Evolutionary conservation across 2,888 invertebrate genomes (phyloP).

Genomic region (Muscina levida): DNA sequence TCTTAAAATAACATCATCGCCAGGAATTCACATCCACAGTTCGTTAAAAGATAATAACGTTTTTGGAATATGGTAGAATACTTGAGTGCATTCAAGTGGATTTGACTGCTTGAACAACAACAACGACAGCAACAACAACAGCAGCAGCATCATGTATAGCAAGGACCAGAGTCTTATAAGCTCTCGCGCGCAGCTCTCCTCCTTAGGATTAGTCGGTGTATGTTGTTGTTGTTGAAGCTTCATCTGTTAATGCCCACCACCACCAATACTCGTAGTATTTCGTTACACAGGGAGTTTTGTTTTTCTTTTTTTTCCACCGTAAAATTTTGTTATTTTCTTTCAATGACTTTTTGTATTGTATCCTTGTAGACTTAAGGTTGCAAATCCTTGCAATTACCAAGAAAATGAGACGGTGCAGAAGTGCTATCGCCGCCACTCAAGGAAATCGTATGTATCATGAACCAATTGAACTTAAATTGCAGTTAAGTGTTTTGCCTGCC

Average conservation of each 20-base stretch:
- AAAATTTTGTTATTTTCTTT: slow-evolving; percentile 28
- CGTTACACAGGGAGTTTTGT: slow-evolving; percentile 37
- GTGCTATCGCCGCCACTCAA: slow-evolving; percentile 12
- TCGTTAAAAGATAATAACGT: slow-evolving; percentile 48
- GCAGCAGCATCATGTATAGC: slow-evolving; percentile 31
- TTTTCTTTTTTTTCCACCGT: slow-evolving; percentile 13
- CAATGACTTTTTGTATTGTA: not conserved
- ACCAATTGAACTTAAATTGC: slow-evolving; percentile 63
- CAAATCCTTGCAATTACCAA: slow-evolving; percentile 41
- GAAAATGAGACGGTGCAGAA: not conserved
- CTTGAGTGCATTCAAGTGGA: slow-evolving; percentile 73
- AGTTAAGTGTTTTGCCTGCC: slow-evolving; percentile 56
- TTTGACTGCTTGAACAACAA: slow-evolving; percentile 60
- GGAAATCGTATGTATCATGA: slow-evolving; percentile 26
- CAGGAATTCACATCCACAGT: slow-evolving; percentile 55
- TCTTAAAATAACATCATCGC: slow-evolving; percentile 62
- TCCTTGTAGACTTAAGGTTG: slow-evolving; percentile 37
- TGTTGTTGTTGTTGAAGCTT: slow-evolving; percentile 59
- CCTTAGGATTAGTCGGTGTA: slow-evolving; percentile 60
- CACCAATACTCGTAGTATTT: slow-evolving; percentile 15
- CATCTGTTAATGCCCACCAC: slow-evolving; percentile 59
- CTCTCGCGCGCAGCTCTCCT: slow-evolving; percentile 52
- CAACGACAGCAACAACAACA: slow-evolving; percentile 30
- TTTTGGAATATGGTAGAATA: slow-evolving; percentile 61
- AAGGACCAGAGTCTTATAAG: slow-evolving; percentile 26